Evolutionary conservation across 2,797 vertebrate genomes (phyloP).

Genomic region (Aeoliscus strigatus): DNA sequence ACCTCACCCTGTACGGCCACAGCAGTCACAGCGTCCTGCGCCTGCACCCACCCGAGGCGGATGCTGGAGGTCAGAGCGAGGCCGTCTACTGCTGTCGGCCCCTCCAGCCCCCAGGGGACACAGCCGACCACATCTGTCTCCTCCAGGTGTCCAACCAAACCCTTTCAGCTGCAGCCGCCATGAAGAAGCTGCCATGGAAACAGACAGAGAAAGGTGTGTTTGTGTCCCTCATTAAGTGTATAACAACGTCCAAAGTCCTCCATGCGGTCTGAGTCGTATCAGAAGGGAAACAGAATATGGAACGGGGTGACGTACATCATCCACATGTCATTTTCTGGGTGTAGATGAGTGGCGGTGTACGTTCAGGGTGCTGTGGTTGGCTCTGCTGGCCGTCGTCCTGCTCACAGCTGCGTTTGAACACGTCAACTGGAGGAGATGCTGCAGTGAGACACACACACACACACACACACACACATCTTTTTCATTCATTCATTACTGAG

Average conservation of each 20-base stretch:
- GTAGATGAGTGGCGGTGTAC: slow-evolving; percentile 67
- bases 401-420: slow-evolving; percentile 55
- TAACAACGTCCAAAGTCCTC: too few species aligned
- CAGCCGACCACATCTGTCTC: slow-evolving; percentile 59
- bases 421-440: slow-evolving; percentile 41
- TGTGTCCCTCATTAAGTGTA: too few species aligned
- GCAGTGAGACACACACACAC: slow-evolving; percentile 46
- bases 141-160: slow-evolving; percentile 61
- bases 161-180: slow-evolving; percentile 19
- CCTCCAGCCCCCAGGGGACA: slow-evolving; percentile 2
- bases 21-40: slow-evolving; percentile 40
- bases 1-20: slow-evolving; percentile 47
- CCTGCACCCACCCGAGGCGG: slow-evolving; percentile 32
- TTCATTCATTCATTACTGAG: neutral
- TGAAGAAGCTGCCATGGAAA: slow-evolving; percentile 48
- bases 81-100: slow-evolving; percentile 57
- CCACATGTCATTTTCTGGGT: slow-evolving; percentile 1
- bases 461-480: neutral
- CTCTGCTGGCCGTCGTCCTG: slow-evolving; percentile 68
- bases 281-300: too few species aligned
- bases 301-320: too few species aligned
- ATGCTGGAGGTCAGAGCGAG: slow-evolving; percentile 11
- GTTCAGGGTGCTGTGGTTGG: slow-evolving; percentile 74
- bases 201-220: slow-evolving; percentile 49
- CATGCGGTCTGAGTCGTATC: too few species aligned